These are phyloP conservation scores for Lutjanus argentimaculatus DNA, from an alignment of 2,797 vertebrate species.

Conservation along the genomic window DNA sequence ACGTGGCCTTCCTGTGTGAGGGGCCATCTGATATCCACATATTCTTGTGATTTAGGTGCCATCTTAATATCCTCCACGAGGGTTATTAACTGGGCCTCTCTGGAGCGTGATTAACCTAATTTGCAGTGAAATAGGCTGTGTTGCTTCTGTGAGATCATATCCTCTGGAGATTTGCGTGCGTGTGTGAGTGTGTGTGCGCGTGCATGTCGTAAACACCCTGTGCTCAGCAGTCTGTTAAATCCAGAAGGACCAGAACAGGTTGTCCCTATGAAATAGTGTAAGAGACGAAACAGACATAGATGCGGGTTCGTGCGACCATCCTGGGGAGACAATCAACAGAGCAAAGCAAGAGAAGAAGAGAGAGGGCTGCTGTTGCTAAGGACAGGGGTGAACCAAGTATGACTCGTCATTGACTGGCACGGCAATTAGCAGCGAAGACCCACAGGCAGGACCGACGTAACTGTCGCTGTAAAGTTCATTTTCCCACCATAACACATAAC, in stretches of 20 bases:
- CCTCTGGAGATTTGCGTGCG: constrained; percentile 65
- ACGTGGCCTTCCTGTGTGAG: constrained; percentile 38
- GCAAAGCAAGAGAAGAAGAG: neutral
- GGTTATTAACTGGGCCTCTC: constrained; percentile 84
- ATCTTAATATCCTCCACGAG: constrained; percentile 81
- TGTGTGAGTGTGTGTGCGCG: constrained; percentile 18
- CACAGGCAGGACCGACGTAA: constrained; percentile 6
- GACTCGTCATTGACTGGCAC: constrained; percentile 17
- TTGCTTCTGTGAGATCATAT: constrained; percentile 77
- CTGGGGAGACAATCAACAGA: constrained; percentile 7
- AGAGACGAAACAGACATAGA: constrained; percentile 42
- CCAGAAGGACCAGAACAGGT: constrained; percentile 69
- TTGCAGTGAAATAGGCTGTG: constrained; percentile 82
- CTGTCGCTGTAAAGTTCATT: constrained; percentile 5
- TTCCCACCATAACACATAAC: constrained; percentile 5
- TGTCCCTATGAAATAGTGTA: constrained; percentile 55
- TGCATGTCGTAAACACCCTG: constrained; percentile 64
- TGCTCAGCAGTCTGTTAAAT: constrained; percentile 72
- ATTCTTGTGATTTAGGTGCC: constrained; percentile 79
- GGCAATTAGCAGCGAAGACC: constrained; percentile 35
- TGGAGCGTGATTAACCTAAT: constrained; percentile 84
- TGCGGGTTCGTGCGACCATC: constrained; percentile 31
- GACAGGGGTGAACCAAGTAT: constrained; percentile 21
- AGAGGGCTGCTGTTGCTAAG: neutral
- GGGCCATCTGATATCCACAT: constrained; percentile 70